Evolutionary conservation across 2,888 invertebrate species (phyloP).

Genomic region (Eulithis prunata): DNA sequence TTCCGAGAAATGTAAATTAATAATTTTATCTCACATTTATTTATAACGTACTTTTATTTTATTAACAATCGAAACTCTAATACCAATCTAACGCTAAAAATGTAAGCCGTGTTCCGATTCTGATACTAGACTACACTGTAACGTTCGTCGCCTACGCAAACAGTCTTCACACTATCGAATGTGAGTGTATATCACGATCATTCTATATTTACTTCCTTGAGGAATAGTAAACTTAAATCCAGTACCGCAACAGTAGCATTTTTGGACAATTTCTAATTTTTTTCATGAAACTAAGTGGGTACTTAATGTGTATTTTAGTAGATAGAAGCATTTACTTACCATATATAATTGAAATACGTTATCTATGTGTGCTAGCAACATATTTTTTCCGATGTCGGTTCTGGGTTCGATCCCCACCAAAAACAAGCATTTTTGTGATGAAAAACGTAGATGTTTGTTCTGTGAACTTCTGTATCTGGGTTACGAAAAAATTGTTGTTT

Average conservation of each 20-base stretch:
- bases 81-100: slow-evolving; percentile 1
- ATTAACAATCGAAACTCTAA: neutral
- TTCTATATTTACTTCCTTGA: slow-evolving; percentile 64
- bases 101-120: slow-evolving; percentile 9
- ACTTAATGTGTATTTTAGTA: too few species aligned
- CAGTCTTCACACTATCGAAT: slow-evolving; percentile 48
- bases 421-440: too few species aligned
- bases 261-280: neutral
- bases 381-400: too few species aligned
- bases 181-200: slow-evolving; percentile 52
- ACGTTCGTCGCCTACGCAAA: slow-evolving; percentile 37
- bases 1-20: neutral
- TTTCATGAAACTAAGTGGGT: too few species aligned
- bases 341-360: too few species aligned
- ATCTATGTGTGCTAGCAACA: too few species aligned
- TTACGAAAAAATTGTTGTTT: too few species aligned
- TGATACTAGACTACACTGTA: slow-evolving; percentile 23
- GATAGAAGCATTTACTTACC: too few species aligned
- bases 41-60: neutral
- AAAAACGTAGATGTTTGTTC: too few species aligned
- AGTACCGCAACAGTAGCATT: slow-evolving; percentile 10
- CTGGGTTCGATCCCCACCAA: too few species aligned
- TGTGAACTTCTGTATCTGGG: too few species aligned
- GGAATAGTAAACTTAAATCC: slow-evolving; percentile 15
- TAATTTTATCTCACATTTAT: neutral